Base-by-base conservation (phyloP, 2,113 vertebrate genomes). In the Apaloderma vittatum region DNA sequence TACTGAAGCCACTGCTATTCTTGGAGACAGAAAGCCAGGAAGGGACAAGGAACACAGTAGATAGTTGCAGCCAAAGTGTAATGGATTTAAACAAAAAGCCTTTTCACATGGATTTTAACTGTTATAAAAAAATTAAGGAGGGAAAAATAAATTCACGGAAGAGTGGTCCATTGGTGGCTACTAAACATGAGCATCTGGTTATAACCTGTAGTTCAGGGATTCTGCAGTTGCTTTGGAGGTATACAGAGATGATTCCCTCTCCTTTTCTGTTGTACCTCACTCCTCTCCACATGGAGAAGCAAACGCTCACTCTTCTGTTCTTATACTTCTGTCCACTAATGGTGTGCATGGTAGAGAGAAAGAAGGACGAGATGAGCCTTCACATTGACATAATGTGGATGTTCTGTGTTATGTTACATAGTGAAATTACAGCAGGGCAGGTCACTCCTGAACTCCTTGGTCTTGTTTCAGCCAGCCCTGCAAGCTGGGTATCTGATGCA, bases 301-400 rank as follows among this genome's bases (percentile, higher is more conserved):
- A 89, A 89, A 48, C 13, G n/a, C 32, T n/a, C 37, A 12, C 7
- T 86, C 27, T n/a, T 88, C 79, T 86, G 75, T 83, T 77, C 36
- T 76, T 80, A 5, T 58, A n/a, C 36, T 70, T 24, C 30, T n/a
- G 8, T 72, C 12, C 22, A 26, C 22, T 75, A 36, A 45, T 29
- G 26, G 30, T 11, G 48, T 66, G 43, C 45, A 26, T 4, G 17
- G 40, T 29, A 55, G 78, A 65, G 45, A 62, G 46, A 81, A 86
- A 86, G 75, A 67, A 71, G 72, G 54, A 70, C n/a, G 62, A 80
- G 91, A 58, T 43, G 63, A 95, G 72, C 75, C 71, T 62, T 90
- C 0, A 1, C 63, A 21, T 40, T 90, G 93, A 80, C 75, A 74
- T 92, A 40, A 83, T 29, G 59, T 58, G 86, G 40, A 62, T 76